Conservation (phyloP, 2,888 invertebrate species). For the Epinotia ramella region DNA sequence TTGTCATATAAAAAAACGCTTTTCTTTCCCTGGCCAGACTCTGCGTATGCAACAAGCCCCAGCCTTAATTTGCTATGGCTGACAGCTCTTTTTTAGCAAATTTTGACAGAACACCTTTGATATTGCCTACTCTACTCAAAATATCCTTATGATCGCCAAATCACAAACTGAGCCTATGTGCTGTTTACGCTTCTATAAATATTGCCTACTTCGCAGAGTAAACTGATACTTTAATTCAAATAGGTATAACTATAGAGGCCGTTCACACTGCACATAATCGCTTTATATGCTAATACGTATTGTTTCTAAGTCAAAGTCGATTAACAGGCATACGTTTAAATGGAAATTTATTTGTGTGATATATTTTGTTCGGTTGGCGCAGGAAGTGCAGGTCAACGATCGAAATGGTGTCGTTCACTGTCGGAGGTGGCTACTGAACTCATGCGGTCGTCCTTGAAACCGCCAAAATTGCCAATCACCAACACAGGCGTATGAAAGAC, state of each 20-base stretch:
- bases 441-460: constrained; percentile 80
- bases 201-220: constrained; percentile 21
- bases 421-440: constrained; percentile 81
- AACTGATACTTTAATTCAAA: constrained; percentile 47
- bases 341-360: constrained; percentile 66
- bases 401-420: constrained; percentile 82
- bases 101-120: neutral
- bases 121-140: neutral
- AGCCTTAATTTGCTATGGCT: neutral
- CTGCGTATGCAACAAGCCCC: no score
- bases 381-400: constrained; percentile 81
- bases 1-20: no score
- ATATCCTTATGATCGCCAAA: neutral
- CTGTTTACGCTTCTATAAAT: constrained; percentile 11
- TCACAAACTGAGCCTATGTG: neutral
- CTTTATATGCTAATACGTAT: constrained; percentile 74
- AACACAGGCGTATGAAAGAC: constrained; percentile 57
- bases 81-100: neutral
- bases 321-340: constrained; percentile 68
- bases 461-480: constrained; percentile 74
- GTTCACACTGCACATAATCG: constrained; percentile 63
- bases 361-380: constrained; percentile 70
- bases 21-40: no score
- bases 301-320: constrained; percentile 75
- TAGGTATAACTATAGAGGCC: constrained; percentile 55